These are phyloP conservation scores for Tachysurus fulvidraco DNA, from an alignment of 2,113 vertebrate genomes.

Conservation along the genomic window DNA sequence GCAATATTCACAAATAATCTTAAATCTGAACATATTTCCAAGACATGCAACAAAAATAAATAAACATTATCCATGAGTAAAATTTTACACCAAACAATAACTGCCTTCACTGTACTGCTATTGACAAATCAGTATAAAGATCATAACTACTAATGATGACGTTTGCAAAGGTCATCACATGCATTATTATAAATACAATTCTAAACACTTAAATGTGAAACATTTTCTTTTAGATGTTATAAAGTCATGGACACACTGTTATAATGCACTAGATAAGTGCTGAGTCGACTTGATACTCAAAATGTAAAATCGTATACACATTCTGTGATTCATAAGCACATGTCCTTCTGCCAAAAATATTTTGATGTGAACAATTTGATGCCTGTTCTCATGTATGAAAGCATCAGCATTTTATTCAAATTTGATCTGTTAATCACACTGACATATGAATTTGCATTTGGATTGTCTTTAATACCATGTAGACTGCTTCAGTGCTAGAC, in stretches of 20 bases:
- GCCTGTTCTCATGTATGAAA: not conserved
- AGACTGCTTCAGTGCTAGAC: not conserved
- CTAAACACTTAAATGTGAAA: not conserved
- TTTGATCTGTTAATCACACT: not conserved
- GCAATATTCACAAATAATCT: not conserved
- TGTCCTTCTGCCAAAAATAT: not conserved
- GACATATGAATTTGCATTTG: not conserved
- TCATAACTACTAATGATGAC: not conserved
- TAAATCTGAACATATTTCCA: not conserved
- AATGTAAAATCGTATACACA: not conserved
- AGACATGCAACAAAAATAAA: not conserved
- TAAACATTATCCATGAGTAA: not conserved
- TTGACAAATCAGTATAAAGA: not conserved
- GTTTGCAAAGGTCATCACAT: not conserved
- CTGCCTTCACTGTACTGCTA: not conserved
- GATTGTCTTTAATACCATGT: not conserved
- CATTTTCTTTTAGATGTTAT: not conserved
- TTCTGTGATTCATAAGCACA: not conserved
- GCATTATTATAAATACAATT: not conserved
- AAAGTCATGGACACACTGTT: not conserved
- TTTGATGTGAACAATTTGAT: not conserved
- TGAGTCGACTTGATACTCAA: not conserved
- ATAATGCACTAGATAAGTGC: not conserved
- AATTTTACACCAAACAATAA: not conserved
- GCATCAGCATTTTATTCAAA: not conserved